Evolutionary conservation across 2,888 invertebrate genomes (phyloP), one percentile per base, ranked within the genome.

Genomic region (Ellobium chinense): DNA sequence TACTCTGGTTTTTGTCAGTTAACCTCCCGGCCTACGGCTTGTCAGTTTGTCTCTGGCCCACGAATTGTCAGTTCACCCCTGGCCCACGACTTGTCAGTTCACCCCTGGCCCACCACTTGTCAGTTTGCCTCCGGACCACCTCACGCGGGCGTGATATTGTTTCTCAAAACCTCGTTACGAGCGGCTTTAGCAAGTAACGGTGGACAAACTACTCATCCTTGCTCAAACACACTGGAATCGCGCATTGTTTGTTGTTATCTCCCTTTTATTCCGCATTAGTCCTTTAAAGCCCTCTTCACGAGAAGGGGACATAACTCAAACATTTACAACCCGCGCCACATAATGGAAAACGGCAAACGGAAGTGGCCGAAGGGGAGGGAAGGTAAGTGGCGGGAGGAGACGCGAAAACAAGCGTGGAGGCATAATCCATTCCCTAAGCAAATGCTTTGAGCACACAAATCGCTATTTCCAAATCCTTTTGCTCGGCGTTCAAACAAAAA

Each of bases 381-480:
- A 56, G 21, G 12, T 24, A 36, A 60, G 5, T 2, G 34, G 36
- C 24, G 36, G 65, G 27, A 12, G 2, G 62, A 4, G 37, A n/a
- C 46, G 46, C 31, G 54, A 70, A 56, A 70, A 34, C 31, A 70
- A 31, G 29, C 65, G n/a, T 9, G 9, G 46, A 34, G 29, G 31
- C 68, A 60, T 62, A 75, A 63, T 63, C 75, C 75, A 75, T 46
- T 75, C 75, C 46, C 75, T 65, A 65, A 75, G 75, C 65, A 75
- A 75, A 75, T 75, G 75, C 27, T 75, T 75, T 63, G 54, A 63
- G 75, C 75, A 75, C 34, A 75, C 75, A 75, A 75, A 63, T 62
- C 27, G 60, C 60, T 62, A 36, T 62, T 73, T 62, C 24, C 37
- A 36, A 73, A 73, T 39, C 62, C 29, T 62, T 31, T 24, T 62